These are phyloP conservation scores for Glaucidium brasilianum DNA, from an alignment of 2,113 vertebrate genomes.

Conservation along the genomic window DNA sequence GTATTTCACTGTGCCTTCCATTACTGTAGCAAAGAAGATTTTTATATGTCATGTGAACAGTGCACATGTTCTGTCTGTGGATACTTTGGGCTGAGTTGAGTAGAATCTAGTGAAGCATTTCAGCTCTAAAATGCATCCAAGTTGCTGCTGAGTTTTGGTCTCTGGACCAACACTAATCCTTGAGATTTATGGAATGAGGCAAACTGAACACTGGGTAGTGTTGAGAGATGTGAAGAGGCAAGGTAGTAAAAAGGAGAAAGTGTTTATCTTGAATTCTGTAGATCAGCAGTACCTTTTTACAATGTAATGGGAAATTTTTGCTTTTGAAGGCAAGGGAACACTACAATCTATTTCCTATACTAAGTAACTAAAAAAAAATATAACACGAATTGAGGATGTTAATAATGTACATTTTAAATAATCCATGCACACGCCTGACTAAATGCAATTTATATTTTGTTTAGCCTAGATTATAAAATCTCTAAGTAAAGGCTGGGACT, in stretches of 20 bases:
- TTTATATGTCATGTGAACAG: not conserved
- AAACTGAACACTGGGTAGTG: not conserved
- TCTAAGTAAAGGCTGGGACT: not conserved
- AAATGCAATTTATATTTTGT: not conserved
- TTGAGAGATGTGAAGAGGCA: not conserved
- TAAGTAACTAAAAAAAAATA: not conserved
- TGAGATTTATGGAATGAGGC: not conserved
- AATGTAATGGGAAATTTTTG: not conserved
- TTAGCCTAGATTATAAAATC: not conserved
- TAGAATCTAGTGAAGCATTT: not conserved
- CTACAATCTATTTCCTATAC: not conserved
- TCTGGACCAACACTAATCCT: not conserved
- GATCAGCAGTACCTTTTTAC: not conserved
- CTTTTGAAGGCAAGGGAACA: not conserved
- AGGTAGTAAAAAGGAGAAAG: not conserved
- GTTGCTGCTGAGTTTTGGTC: not conserved
- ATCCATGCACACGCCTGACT: not conserved
- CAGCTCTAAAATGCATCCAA: not conserved
- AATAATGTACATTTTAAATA: not conserved
- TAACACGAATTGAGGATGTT: not conserved
- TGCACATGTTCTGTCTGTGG: not conserved
- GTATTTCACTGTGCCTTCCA: not conserved
- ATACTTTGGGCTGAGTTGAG: not conserved
- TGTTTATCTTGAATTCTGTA: not conserved
- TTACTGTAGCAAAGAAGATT: not conserved